Base-by-base conservation (phyloP, 2,888 invertebrate genomes). In the Calameuta pallipes region DNA sequence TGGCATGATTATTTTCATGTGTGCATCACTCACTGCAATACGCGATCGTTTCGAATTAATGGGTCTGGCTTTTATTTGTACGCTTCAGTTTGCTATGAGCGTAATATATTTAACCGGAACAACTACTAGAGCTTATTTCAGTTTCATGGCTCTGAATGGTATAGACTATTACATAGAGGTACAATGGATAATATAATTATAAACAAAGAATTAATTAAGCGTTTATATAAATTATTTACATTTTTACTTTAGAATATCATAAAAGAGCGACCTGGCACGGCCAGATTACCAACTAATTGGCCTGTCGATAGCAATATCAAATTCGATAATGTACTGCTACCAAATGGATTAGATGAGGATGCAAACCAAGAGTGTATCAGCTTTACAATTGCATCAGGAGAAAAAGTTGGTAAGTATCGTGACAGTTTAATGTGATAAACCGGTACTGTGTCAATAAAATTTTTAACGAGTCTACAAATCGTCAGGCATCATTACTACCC, bases 91-190 rank as follows among this genome's bases (percentile, higher is more conserved):
- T 35, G 78, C 84, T 6, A 74, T 83, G 11, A 85, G 87, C 69
- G 76, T 84, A 15, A 79, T 85, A 34, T 76, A 85, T 74, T 73
- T 84, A 15, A 83, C 80, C n/a, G 82, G 80, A 73, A 82, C 86
- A 11, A 76, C 83, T 34, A 83, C 82, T 23, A 84, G 78, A 71
- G 83, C 81, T n/a, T 84, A 83, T 75, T 82, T 83, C 1, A 86
- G 85, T 77, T 83, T 86, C 13, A 79, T 85, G 78, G 83, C 84
- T 3, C 78, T 87, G 56, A 83, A 81, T 23, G 81, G 83, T 13
- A 74, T 86, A 36, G 83, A 87, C 74, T 80, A 85, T 78, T 87
- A 85, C 73, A 80, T 86, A 13, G 81, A 85, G 83, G 87, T 87
- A n/a, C 73, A 56, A 13, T 15, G 1, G 15, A 31, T 30, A 71